These are phyloP conservation scores for Sebastes flavidus DNA, from an alignment of 2,797 vertebrate species.

Conservation along the genomic window DNA sequence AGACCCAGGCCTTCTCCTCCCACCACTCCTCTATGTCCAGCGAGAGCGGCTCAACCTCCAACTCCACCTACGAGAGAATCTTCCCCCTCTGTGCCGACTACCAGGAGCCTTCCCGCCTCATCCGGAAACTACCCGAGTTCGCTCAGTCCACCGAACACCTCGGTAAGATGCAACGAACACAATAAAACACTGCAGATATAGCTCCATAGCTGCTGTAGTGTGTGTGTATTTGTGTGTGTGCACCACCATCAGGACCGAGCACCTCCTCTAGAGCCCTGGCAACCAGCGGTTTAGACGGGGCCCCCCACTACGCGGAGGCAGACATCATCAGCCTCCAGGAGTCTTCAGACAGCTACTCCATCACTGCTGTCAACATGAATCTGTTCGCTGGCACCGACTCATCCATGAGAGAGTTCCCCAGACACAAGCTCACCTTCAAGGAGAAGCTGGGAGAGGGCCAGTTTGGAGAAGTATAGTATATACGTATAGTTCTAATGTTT, in stretches of 20 bases:
- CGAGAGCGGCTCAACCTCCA: conserved; percentile 88
- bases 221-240: not conserved
- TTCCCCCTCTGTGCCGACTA: conserved; percentile 94
- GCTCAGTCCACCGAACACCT: conserved; percentile 85
- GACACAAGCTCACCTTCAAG: conserved; percentile 92
- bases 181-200: not conserved
- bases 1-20: conserved; percentile 91
- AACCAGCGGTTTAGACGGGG: conserved; percentile 78
- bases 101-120: conserved; percentile 93
- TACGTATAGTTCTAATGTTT: conserved; percentile 14
- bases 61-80: conserved; percentile 94
- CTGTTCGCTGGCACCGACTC: conserved; percentile 90
- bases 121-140: conserved; percentile 92
- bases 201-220: not conserved
- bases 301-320: conserved; percentile 95
- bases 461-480: conserved; percentile 90
- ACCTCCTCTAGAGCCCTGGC: conserved; percentile 71
- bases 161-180: conserved; percentile 70
- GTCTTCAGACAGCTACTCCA: conserved; percentile 87
- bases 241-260: conserved; percentile 60
- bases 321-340: conserved; percentile 95
- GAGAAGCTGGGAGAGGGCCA: conserved; percentile 98
- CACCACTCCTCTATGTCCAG: conserved; percentile 89
- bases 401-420: conserved; percentile 92
- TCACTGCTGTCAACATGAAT: conserved; percentile 90